Conservation (phyloP, 2,888 invertebrate genomes). For the Tachina fera region DNA sequence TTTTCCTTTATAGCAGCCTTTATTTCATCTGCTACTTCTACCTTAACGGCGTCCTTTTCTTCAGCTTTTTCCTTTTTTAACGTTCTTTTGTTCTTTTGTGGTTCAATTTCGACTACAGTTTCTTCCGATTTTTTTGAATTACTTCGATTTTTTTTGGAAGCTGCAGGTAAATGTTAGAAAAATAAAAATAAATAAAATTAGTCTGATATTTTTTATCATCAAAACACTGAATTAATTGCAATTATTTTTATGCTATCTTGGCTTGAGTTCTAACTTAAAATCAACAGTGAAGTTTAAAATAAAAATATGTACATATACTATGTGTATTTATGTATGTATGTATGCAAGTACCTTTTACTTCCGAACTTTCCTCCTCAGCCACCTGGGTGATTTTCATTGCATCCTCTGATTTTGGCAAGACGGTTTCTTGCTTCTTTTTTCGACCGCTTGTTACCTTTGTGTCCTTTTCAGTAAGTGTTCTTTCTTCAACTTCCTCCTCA, state of each 20-base stretch:
- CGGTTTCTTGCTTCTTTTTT: slow-evolving; percentile 66
- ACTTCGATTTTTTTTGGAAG: slow-evolving; percentile 56
- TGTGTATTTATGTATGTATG: too few relatives aligned
- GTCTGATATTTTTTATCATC: neutral
- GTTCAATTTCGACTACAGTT: slow-evolving; percentile 43
- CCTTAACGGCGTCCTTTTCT: slow-evolving; percentile 7
- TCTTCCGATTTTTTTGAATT: slow-evolving; percentile 69
- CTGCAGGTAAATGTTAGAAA: neutral
- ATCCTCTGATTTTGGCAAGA: slow-evolving; percentile 42
- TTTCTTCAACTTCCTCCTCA: slow-evolving; percentile 43
- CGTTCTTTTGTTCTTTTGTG: slow-evolving; percentile 49
- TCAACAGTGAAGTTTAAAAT: too few relatives aligned
- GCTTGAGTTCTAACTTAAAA: neutral
- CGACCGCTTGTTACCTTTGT: neutral
- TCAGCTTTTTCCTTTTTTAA: slow-evolving; percentile 66
- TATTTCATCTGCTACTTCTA: neutral
- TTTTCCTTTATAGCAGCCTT: slow-evolving; percentile 57
- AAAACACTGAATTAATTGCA: neutral
- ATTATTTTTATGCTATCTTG: neutral
- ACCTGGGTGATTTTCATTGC: slow-evolving; percentile 20
- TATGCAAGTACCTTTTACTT: slow-evolving; percentile 48
- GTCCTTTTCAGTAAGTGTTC: slow-evolving; percentile 17
- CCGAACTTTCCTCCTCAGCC: neutral
- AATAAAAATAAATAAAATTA: neutral
- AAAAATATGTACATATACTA: too few relatives aligned